Conservation (phyloP, 1,140 invertebrate species). For the Drosophila tristis region DNA sequence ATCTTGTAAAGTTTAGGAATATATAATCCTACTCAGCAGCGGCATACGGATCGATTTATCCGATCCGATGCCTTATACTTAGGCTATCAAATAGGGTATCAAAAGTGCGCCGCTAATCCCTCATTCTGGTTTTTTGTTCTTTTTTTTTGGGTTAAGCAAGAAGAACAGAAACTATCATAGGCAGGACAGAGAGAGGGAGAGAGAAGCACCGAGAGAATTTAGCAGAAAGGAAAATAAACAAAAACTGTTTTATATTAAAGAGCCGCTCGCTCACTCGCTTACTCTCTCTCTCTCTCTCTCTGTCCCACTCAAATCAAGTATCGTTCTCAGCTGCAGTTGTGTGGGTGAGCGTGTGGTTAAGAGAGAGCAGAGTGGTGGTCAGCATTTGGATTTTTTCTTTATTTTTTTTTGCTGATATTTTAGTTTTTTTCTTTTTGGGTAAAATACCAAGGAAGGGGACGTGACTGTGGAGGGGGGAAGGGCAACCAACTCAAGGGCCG, state of each 20-base stretch:
- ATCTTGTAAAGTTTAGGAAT: no score
- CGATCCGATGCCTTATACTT: no score
- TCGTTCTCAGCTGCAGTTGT: conserved; percentile 47
- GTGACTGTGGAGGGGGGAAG: background rate
- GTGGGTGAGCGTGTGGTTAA: conserved; percentile 23
- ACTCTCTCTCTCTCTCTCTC: background rate
- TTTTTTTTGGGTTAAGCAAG: conserved; percentile 30
- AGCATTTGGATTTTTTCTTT: conserved; percentile 10
- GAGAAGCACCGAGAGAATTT: conserved; percentile 18
- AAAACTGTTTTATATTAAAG: conserved; percentile 62
- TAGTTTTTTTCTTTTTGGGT: conserved; percentile 15
- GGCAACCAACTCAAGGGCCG: conserved; percentile 9
- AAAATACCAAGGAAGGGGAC: conserved; percentile 8
- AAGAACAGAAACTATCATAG: conserved; percentile 48
- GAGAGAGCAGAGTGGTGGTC: conserved; percentile 25
- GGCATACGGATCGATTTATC: no score
- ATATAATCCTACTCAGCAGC: no score
- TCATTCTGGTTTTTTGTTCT: background rate
- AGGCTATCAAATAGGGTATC: no score
- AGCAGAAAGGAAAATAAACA: conserved; percentile 74
- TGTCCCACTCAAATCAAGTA: conserved; percentile 42
- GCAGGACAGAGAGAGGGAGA: no score
- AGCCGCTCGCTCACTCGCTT: background rate
- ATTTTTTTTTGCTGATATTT: conserved; percentile 25
- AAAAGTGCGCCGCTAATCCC: no score